A percentile compares a stretch with the other conserved stretches of the same genome.
Conservation (phyloP, 2,888 invertebrate species). For the Synanthedon formicaeformis region DNA sequence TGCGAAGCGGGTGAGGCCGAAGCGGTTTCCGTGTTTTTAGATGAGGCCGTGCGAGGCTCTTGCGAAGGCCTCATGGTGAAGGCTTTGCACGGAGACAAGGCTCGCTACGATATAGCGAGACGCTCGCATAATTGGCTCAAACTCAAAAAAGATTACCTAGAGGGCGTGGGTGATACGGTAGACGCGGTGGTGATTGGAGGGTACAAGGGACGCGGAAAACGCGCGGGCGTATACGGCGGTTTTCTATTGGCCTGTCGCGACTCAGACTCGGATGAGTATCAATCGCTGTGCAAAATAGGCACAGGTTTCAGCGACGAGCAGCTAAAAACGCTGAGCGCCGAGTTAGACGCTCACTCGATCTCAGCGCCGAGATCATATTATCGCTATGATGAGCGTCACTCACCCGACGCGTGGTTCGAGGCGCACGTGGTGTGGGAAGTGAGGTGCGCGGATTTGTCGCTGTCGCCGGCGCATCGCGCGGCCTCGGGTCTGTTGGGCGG, state of each 20-base stretch:
- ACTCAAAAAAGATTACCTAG: constrained; percentile 97
- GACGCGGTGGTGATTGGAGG: constrained; percentile 97
- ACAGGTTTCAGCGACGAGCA: constrained; percentile 96
- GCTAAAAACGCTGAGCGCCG: constrained; percentile 80
- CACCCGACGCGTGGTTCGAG: constrained; percentile 92
- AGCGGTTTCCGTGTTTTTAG: constrained; percentile 93
- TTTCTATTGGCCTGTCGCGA: constrained; percentile 96
- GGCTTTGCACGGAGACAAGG: constrained; percentile 83
- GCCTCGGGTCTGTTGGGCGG: constrained; percentile 91
- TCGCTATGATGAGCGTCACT: constrained; percentile 76
- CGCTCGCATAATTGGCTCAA: constrained; percentile 93
- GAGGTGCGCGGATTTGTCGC: constrained; percentile 96
- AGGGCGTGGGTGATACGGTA: constrained; percentile 95
- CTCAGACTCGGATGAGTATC: constrained; percentile 89
- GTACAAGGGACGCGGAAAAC: constrained; percentile 91
- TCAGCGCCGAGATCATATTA: constrained; percentile 83
- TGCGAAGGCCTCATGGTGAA: constrained; percentile 99
- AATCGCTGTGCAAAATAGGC: constrained; percentile 80
- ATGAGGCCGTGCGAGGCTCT: constrained; percentile 90
- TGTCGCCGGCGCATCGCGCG: constrained; percentile 94
- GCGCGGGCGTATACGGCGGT: constrained; percentile 94
- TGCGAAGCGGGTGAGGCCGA: constrained; percentile 90
- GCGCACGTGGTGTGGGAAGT: constrained; percentile 94
- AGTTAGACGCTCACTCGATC: constrained; percentile 82
- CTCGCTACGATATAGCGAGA: constrained; percentile 97